Conservation (phyloP, 2,113 vertebrate genomes). For the Antigone vipio region DNA sequence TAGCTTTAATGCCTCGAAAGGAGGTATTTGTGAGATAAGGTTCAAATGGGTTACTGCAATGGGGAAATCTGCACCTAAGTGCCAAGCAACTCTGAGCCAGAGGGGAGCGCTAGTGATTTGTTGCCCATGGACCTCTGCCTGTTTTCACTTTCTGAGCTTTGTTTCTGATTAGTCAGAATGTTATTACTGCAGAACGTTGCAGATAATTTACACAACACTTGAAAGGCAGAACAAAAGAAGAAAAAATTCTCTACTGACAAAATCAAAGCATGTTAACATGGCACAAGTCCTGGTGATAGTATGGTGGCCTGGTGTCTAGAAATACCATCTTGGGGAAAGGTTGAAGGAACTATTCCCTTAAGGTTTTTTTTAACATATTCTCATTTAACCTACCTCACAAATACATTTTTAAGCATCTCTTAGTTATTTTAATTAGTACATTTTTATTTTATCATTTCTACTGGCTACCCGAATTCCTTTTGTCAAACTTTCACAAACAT, state of each 20-base stretch:
- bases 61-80: neutral
- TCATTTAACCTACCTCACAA: neutral
- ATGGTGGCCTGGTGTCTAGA: neutral
- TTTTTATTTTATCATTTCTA: neutral
- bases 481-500: neutral
- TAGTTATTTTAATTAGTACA: neutral
- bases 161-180: neutral
- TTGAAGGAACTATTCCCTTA: neutral
- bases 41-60: neutral
- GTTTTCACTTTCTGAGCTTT: neutral
- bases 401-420: neutral
- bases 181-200: neutral
- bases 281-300: neutral
- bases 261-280: neutral
- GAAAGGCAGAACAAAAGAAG: neutral
- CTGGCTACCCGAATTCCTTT: neutral
- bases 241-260: neutral
- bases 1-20: neutral
- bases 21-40: neutral
- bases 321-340: neutral
- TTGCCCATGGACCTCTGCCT: neutral
- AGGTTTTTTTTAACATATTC: neutral
- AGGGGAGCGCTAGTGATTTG: neutral
- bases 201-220: neutral
- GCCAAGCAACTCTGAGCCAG: neutral